Percentiles rank a stretch among this genome's conserved stretches.
Conservation (phyloP, 2,888 invertebrate species). For the Nasonovia ribisnigri region DNA sequence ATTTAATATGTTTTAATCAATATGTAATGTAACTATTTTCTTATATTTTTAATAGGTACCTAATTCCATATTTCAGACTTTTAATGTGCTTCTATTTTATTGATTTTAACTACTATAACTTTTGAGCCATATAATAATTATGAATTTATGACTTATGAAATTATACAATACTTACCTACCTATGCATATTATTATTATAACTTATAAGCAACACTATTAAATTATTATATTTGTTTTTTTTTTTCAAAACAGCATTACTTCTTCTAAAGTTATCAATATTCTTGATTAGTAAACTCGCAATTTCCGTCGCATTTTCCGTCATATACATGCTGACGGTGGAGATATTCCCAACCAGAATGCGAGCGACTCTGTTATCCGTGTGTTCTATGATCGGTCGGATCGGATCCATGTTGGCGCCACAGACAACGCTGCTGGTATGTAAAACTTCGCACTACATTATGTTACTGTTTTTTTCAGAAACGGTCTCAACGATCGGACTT, state of each 20-base stretch:
- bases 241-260: slow-evolving; percentile 65
- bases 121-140: neutral
- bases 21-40: no score
- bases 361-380: slow-evolving; percentile 68
- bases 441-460: neutral
- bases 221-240: neutral
- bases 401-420: slow-evolving; percentile 69
- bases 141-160: neutral
- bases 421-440: slow-evolving; percentile 69
- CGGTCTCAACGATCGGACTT: neutral
- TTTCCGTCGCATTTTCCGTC: slow-evolving; percentile 71
- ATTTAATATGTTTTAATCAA: no score
- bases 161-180: neutral
- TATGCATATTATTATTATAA: neutral
- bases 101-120: neutral
- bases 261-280: slow-evolving; percentile 69
- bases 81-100: neutral
- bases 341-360: slow-evolving; percentile 70
- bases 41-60: neutral
- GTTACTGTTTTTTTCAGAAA: neutral
- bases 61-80: neutral
- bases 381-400: slow-evolving; percentile 69
- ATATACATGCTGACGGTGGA: slow-evolving; percentile 71
- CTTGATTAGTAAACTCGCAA: slow-evolving; percentile 71
- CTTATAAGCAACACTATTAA: neutral